Conservation (phyloP, 1,140 invertebrate genomes). For the Sesamia nonagrioides region DNA sequence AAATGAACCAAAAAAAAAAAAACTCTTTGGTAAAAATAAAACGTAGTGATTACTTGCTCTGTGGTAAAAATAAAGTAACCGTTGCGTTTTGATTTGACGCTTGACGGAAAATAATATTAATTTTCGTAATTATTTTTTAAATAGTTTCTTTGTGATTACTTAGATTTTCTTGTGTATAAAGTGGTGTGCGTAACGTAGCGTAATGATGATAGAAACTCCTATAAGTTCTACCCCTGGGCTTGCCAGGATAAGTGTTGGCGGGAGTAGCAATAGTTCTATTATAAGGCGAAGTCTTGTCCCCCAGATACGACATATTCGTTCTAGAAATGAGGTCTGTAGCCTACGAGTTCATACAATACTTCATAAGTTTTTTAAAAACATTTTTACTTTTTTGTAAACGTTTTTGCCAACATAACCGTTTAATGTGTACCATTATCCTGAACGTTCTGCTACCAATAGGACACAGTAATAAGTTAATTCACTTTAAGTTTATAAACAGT, state of each 20-base stretch:
- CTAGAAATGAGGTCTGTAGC: slow-evolving; percentile 68
- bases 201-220: slow-evolving; percentile 73
- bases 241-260: slow-evolving; percentile 78
- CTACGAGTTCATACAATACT: background rate
- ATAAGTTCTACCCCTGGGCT: slow-evolving; percentile 70
- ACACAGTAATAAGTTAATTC: no score
- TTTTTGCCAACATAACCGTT: background rate
- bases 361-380: background rate
- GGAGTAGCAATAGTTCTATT: slow-evolving; percentile 72
- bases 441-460: no score
- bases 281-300: slow-evolving; percentile 75
- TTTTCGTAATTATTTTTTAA: background rate
- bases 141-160: background rate
- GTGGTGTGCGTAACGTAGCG: slow-evolving; percentile 40
- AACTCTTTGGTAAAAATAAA: no score
- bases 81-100: slow-evolving; percentile 65
- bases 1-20: no score
- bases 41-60: no score
- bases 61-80: slow-evolving; percentile 55
- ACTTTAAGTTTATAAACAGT: no score
- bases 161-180: background rate
- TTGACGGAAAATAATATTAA: slow-evolving; percentile 31
- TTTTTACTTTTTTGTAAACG: background rate
- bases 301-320: slow-evolving; percentile 62
- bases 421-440: no score